Evolutionary conservation across 2,797 vertebrate species (phyloP), one percentile per base, ranked within the genome.

Genomic region (Sparidentex hasta): DNA sequence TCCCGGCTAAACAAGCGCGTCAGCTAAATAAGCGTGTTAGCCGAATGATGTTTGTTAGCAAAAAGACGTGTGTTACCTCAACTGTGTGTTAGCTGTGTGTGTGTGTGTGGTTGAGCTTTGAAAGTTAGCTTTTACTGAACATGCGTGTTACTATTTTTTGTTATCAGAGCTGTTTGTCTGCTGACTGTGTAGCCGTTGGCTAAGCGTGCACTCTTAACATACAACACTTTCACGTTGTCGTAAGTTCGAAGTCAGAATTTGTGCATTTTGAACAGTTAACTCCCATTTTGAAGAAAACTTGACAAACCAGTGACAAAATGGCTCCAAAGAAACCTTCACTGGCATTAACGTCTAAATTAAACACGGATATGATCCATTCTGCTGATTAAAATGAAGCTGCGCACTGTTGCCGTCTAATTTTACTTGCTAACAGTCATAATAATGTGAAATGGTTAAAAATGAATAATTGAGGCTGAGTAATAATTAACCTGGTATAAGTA

Each of bases 61-160:
- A 23, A 70, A 78, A 61, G 55, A 50, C 58, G 76, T 68, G 75
- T 50, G 78, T 87, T 83, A 90, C 71, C 84, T 88, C 78, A 87
- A 41, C 76, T 54, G 74, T 71, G 43, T 59, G 74, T 72, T 70
- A 41, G 70, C 57, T 3, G 55, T n/a, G n/a, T n/a, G n/a, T n/a
- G n/a, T n/a, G n/a, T 65, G 23, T 78, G 51, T n/a, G 3, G n/a
- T 56, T 64, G 38, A 20, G 65, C 29, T 11, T 29, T 41, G 12
- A 54, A 7, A 2, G 29, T 55, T 68, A 63, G 21, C 50, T 50
- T 41, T 56, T 70, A 76, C 25, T 68, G 41, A 70, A 62, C 12
- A 13, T 56, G 51, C 11, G 2, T 18, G 7, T 76, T 48, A 23
- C 5, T 52, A 43, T 54, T 46, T 51, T 57, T 46, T 41, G 27